These are phyloP conservation scores for Cebus imitator DNA, from an alignment of 2,113 vertebrate genomes.

Conservation along the genomic window DNA sequence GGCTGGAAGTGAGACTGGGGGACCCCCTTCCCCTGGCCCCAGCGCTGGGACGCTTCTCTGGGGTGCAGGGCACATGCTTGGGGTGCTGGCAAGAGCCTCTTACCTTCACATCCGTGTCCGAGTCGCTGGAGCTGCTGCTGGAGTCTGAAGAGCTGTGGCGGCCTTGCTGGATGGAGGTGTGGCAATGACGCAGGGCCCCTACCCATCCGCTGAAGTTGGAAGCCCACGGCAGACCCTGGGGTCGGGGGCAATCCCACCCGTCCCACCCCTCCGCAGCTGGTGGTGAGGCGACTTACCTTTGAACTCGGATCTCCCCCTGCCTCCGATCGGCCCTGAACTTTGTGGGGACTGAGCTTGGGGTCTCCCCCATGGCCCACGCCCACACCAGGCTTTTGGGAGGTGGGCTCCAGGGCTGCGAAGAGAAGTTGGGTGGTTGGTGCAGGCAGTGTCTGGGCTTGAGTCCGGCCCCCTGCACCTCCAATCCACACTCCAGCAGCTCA, in stretches of 20 bases:
- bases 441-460: neutral
- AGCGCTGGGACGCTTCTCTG: fast-evolving
- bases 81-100: neutral
- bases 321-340: neutral
- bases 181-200: neutral
- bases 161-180: neutral
- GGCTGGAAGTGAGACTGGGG: neutral
- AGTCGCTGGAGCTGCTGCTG: conserved; percentile 66
- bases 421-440: neutral
- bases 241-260: neutral
- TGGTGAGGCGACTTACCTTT: neutral
- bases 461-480: neutral
- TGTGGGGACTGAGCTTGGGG: neutral
- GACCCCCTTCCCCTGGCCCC: too few species aligned
- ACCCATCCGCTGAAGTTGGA: neutral
- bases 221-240: neutral
- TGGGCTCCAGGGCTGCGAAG: conserved; percentile 45
- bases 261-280: fast-evolving
- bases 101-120: conserved; percentile 58
- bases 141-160: conserved; percentile 45
- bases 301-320: neutral
- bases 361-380: neutral
- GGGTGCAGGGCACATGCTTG: fast-evolving
- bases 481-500: neutral
- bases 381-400: neutral